Evolutionary conservation across 2,797 vertebrate genomes (phyloP).

Genomic region (Amphiprion clarkii): DNA sequence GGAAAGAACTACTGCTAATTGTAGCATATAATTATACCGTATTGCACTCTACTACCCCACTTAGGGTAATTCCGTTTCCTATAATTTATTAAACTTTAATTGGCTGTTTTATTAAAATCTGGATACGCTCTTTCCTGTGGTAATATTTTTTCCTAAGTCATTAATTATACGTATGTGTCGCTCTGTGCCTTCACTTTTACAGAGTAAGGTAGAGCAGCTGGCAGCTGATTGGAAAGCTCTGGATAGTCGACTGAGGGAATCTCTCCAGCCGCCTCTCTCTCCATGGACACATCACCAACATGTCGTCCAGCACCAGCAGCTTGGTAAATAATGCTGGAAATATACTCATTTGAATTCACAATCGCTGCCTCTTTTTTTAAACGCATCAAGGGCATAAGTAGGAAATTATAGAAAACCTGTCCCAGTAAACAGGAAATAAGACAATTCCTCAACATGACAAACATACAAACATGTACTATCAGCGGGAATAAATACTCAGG

Average conservation of each 20-base stretch:
- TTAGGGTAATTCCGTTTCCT: slow-evolving; percentile 7
- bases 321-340: slow-evolving; percentile 65
- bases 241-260: slow-evolving; percentile 81
- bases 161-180: slow-evolving; percentile 3
- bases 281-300: slow-evolving; percentile 82
- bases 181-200: slow-evolving; percentile 14
- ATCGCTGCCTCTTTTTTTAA: neutral
- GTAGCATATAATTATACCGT: slow-evolving; percentile 20
- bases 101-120: slow-evolving; percentile 31
- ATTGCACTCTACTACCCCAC: slow-evolving; percentile 17
- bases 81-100: slow-evolving; percentile 29
- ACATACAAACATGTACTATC: slow-evolving; percentile 10
- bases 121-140: slow-evolving; percentile 7
- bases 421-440: neutral
- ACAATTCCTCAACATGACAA: slow-evolving; percentile 1
- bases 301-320: slow-evolving; percentile 79
- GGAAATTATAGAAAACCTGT: neutral
- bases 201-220: slow-evolving; percentile 86
- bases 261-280: slow-evolving; percentile 69
- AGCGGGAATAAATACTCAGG: slow-evolving; percentile 19
- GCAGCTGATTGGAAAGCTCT: slow-evolving; percentile 87
- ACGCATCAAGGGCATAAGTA: neutral
- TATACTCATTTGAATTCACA: neutral
- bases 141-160: slow-evolving; percentile 1
- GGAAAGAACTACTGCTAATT: slow-evolving; percentile 31